Evolutionary conservation across 2,113 vertebrate genomes (phyloP).

Genomic region (Nesoenas mayeri): DNA sequence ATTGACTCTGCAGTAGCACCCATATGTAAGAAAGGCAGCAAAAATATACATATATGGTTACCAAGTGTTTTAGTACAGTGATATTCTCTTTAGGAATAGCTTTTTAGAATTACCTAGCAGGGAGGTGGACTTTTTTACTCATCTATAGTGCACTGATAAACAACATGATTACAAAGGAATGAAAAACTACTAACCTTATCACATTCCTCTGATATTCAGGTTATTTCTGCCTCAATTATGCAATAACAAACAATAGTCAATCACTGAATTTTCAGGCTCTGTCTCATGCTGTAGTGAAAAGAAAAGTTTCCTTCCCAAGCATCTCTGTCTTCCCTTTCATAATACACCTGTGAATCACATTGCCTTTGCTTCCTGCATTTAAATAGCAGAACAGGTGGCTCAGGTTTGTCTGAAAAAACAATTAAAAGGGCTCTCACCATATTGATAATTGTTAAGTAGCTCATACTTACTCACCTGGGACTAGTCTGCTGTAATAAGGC

Average conservation of each 20-base stretch:
- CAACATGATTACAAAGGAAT: rapidly evolving
- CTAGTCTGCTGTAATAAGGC: not conserved
- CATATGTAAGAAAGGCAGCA: not conserved
- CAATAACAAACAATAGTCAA: rapidly evolving
- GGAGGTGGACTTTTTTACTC: rapidly evolving
- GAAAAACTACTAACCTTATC: not conserved
- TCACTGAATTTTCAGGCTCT: not conserved
- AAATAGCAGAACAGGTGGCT: not conserved
- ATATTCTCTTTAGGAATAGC: not conserved
- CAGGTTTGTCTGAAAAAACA: not conserved
- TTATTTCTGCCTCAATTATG: rapidly evolving
- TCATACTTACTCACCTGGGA: not conserved
- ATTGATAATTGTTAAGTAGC: not conserved
- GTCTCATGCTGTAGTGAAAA: rapidly evolving
- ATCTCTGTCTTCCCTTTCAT: not conserved
- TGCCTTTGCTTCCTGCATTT: not conserved
- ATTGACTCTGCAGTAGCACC: not conserved
- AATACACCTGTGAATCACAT: not conserved
- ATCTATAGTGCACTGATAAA: rapidly evolving
- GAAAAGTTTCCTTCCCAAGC: rapidly evolving
- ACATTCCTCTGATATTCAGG: not conserved
- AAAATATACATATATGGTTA: rapidly evolving
- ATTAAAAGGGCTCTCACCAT: not conserved
- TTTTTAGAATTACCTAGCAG: not conserved
- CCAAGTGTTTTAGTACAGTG: not conserved